These are phyloP conservation scores for Drosophila algonquin DNA, from an alignment of 2,888 invertebrate species.

Conservation along the genomic window DNA sequence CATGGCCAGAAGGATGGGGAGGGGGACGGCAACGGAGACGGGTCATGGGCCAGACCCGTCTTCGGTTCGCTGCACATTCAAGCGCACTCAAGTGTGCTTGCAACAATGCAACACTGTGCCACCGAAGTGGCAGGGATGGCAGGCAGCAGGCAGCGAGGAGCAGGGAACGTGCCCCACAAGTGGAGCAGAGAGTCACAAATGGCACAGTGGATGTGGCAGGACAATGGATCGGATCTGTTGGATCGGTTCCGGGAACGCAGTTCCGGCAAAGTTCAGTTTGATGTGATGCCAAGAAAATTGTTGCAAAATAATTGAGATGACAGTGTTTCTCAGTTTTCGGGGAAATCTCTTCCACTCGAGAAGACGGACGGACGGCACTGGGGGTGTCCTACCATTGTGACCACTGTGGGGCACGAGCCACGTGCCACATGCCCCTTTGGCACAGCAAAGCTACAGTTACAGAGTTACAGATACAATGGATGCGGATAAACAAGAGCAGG, in stretches of 20 bases:
- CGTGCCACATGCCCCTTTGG: neutral
- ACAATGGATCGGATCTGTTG: neutral
- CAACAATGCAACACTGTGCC: conserved; percentile 54
- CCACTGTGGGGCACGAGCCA: neutral
- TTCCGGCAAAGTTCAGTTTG: neutral
- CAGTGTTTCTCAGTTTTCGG: neutral
- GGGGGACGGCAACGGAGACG: conserved; percentile 14
- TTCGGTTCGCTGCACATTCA: conserved; percentile 61
- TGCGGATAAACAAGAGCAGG: conserved; percentile 68
- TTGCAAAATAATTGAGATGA: neutral
- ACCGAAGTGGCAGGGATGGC: conserved; percentile 22
- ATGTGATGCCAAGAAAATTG: neutral
- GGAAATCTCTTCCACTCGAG: neutral
- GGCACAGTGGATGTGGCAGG: neutral
- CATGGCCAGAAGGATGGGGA: neutral
- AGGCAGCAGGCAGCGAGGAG: neutral
- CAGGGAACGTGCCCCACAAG: neutral
- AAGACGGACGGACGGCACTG: neutral
- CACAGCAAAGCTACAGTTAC: conserved; percentile 10
- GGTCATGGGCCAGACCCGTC: conserved; percentile 41
- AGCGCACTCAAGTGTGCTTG: conserved; percentile 67
- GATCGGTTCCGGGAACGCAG: neutral
- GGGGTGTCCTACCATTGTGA: neutral
- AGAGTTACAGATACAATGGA: conserved; percentile 67
- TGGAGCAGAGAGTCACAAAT: neutral